A percentile compares a stretch with the other conserved stretches of the same genome.
phyloP scores from a whole-genome alignment of 2,113 vertebrate genomes.

The Speoplatyrhinus poulsoni region DNA sequence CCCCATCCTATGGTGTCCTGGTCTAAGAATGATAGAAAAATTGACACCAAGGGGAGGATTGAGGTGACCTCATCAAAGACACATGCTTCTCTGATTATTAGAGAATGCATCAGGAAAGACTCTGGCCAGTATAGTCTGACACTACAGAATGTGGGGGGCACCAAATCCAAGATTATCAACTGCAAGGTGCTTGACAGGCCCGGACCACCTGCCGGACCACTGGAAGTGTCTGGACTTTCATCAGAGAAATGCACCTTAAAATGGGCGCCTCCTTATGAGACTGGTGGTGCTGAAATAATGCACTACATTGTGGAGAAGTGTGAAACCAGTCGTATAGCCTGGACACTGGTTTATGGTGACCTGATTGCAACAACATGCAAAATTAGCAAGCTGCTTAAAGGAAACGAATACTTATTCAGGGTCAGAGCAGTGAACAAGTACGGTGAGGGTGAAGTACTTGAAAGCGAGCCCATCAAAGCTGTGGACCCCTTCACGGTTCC shows the following conservation, averaged over 20 bases:
- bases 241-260: conserved; percentile 92
- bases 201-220: conserved; percentile 90
- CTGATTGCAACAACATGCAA: conserved; percentile 92
- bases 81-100: conserved; percentile 83
- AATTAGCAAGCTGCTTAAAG: conserved; percentile 91
- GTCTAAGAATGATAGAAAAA: conserved; percentile 91
- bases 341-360: conserved; percentile 90
- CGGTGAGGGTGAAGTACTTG: conserved; percentile 88
- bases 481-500: conserved; percentile 90
- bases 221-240: conserved; percentile 87
- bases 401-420: conserved; percentile 97
- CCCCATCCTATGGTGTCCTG: conserved; percentile 91
- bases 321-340: conserved; percentile 94
- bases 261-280: conserved; percentile 94
- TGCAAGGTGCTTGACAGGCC: conserved; percentile 97
- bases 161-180: conserved; percentile 83
- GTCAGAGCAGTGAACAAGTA: conserved; percentile 94
- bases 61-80: conserved; percentile 86
- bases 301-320: conserved; percentile 96
- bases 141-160: conserved; percentile 90
- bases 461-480: conserved; percentile 89
- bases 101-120: conserved; percentile 90
- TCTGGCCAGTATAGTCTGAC: conserved; percentile 92
- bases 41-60: conserved; percentile 89
- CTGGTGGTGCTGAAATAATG: conserved; percentile 91